Conservation (phyloP, 2,888 invertebrate species). For the Ferdinandea cuprea region DNA sequence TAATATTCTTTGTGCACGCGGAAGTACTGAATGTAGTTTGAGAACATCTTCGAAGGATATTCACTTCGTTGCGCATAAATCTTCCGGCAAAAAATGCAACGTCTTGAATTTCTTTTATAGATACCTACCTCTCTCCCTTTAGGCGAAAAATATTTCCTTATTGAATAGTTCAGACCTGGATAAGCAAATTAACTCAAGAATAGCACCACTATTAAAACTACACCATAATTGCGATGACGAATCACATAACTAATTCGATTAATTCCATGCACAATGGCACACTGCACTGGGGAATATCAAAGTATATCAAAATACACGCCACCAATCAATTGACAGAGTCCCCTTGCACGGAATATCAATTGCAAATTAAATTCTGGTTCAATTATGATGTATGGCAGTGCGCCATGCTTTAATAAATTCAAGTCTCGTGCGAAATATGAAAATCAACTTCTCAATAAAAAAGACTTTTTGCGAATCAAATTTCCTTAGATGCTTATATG, state of each 20-base stretch:
- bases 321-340: slow-evolving; percentile 9
- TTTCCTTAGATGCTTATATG: slow-evolving; percentile 17
- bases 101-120: neutral
- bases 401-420: slow-evolving; percentile 51
- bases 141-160: neutral
- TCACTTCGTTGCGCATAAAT: neutral
- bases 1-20: slow-evolving; percentile 3
- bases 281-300: neutral
- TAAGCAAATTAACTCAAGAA: neutral
- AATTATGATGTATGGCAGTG: slow-evolving; percentile 42
- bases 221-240: slow-evolving; percentile 27
- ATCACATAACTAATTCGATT: slow-evolving; percentile 26
- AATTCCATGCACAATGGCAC: neutral
- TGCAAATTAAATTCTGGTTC: slow-evolving; percentile 54
- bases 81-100: neutral
- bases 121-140: neutral
- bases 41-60: neutral
- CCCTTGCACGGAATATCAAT: slow-evolving; percentile 63
- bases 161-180: neutral
- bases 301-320: slow-evolving; percentile 13
- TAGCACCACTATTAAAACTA: neutral
- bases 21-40: neutral
- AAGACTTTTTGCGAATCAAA: slow-evolving; percentile 38
- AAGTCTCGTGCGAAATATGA: slow-evolving; percentile 59
- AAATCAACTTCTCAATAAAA: slow-evolving; percentile 48